Conservation (phyloP, 2,113 vertebrate genomes). For the Nesogale talazaci region DNA sequence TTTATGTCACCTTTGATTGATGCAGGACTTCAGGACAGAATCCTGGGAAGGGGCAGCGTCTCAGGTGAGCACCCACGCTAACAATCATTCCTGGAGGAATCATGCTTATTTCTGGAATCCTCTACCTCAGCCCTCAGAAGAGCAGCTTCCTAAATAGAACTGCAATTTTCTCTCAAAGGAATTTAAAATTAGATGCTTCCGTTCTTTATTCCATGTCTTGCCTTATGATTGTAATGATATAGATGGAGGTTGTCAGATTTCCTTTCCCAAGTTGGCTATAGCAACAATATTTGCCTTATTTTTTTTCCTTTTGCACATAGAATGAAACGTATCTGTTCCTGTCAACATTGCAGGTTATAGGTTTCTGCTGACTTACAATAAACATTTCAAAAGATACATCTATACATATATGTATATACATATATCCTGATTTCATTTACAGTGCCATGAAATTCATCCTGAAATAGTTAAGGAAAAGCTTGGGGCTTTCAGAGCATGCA, state of each 20-base stretch:
- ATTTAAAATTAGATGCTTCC: conserved; percentile 42
- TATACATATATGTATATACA: no score
- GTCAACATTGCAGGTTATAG: conserved; percentile 52
- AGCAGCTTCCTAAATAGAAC: conserved; percentile 42
- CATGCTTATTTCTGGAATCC: background rate
- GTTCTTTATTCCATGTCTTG: background rate
- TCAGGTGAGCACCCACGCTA: background rate
- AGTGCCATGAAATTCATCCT: background rate
- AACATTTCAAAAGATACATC: background rate
- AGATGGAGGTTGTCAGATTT: conserved; percentile 1
- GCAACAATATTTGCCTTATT: conserved; percentile 52
- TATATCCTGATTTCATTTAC: background rate
- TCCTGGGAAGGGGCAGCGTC: background rate
- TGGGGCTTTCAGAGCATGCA: background rate
- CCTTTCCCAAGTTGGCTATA: background rate
- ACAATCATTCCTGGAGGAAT: background rate
- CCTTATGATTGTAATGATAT: background rate
- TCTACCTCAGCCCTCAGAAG: background rate
- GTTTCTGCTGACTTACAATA: conserved; percentile 54
- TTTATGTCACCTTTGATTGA: no score
- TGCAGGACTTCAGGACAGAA: background rate
- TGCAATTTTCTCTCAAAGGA: conserved; percentile 19
- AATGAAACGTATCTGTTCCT: conserved; percentile 59
- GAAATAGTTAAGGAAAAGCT: background rate
- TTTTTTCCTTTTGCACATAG: conserved; percentile 49